Percentiles rank a stretch among this genome's conserved stretches.
Evolutionary conservation across 2,113 vertebrate genomes (phyloP).

Genomic region (Chunga burmeisteri): DNA sequence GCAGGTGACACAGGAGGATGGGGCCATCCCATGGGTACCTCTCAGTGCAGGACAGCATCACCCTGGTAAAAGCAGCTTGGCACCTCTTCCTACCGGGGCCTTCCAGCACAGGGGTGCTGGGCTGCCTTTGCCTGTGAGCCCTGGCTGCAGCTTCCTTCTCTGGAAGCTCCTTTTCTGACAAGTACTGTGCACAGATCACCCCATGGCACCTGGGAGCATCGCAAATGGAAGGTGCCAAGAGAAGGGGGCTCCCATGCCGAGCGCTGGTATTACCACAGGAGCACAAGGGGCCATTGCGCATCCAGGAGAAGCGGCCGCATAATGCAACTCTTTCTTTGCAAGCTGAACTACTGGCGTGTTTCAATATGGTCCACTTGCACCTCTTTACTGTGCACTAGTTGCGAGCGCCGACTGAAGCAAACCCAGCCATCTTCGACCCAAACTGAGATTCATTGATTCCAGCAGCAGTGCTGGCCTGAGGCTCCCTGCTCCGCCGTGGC

Average conservation of each 20-base stretch:
- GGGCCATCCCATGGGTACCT: background rate
- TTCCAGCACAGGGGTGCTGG: background rate
- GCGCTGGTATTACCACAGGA: background rate
- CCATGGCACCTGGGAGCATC: background rate
- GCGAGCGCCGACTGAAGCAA: background rate
- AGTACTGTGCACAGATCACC: rapidly evolving
- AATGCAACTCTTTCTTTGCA: background rate
- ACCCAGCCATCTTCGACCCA: background rate
- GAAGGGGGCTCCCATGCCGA: rapidly evolving
- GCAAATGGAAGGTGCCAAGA: background rate
- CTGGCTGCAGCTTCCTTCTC: background rate
- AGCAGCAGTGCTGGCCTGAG: background rate
- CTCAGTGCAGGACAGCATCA: background rate
- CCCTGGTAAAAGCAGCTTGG: background rate
- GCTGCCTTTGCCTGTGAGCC: background rate
- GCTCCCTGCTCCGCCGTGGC: background rate
- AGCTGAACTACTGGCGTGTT: background rate
- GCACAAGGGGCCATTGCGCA: background rate
- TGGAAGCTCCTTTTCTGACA: background rate
- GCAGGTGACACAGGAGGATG: background rate
- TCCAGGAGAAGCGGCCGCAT: background rate
- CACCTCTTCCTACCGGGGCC: background rate
- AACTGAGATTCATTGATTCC: background rate
- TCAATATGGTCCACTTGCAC: rapidly evolving
- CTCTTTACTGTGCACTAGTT: background rate